Evolutionary conservation across 2,888 invertebrate species (phyloP).

Genomic region (Agrotis exclamationis): DNA sequence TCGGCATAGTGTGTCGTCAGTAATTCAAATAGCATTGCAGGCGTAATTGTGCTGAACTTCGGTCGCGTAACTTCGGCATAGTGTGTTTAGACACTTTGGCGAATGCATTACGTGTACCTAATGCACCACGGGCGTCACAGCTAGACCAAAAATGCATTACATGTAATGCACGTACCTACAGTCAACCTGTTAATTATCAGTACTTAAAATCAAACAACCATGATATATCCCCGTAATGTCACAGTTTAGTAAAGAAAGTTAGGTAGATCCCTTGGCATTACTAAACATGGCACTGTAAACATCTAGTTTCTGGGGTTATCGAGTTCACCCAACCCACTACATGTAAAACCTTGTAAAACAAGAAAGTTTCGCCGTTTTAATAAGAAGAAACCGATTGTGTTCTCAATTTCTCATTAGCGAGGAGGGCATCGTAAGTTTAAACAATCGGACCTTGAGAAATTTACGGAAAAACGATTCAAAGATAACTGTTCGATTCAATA

Average conservation of each 20-base stretch:
- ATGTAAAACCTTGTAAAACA: constrained; percentile 20
- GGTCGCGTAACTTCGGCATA: no score
- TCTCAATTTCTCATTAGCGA: constrained; percentile 42
- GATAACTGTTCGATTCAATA: no score
- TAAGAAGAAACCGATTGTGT: constrained; percentile 14
- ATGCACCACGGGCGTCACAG: no score
- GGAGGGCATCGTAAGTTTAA: constrained; percentile 15
- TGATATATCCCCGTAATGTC: neutral
- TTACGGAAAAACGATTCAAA: constrained; percentile 39
- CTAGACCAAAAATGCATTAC: no score
- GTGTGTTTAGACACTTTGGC: no score
- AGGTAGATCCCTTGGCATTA: neutral
- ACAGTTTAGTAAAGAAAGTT: constrained; percentile 18
- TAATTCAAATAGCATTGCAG: no score
- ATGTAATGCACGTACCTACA: no score
- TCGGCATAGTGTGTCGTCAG: no score
- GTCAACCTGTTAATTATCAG: no score
- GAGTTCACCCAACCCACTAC: constrained; percentile 28
- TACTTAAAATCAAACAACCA: no score
- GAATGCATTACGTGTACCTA: no score
- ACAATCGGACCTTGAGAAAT: constrained; percentile 36
- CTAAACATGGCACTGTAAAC: constrained; percentile 9
- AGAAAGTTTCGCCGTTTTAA: constrained; percentile 33
- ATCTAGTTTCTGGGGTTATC: constrained; percentile 31
- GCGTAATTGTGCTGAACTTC: no score